phyloP scores from a whole-genome alignment of 2,888 invertebrate genomes.

The Trichacis sp. region DNA sequence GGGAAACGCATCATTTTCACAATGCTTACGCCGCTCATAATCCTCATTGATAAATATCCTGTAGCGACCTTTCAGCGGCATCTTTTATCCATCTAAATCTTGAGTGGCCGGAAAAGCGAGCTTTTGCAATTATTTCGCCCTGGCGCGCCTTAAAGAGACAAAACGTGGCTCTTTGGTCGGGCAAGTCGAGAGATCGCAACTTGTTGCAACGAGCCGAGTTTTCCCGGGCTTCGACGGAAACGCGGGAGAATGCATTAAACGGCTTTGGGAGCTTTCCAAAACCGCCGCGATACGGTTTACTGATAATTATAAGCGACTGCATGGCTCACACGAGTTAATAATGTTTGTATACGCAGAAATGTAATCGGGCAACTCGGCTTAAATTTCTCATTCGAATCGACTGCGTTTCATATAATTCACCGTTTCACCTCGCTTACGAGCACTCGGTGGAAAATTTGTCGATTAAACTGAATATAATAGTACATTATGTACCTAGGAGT shows the following conservation, averaged over 20 bases:
- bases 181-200: neutral
- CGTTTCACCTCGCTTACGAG: no score
- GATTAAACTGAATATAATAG: no score
- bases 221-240: no score
- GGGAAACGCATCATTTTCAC: neutral
- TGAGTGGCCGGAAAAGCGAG: no score
- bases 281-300: neutral
- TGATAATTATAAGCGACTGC: neutral
- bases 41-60: neutral
- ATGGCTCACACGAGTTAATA: neutral
- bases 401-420: no score
- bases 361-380: neutral
- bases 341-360: neutral
- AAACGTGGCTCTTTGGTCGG: neutral
- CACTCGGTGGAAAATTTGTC: no score
- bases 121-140: neutral
- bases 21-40: neutral
- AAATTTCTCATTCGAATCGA: neutral
- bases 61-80: neutral
- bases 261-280: neutral
- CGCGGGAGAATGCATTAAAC: neutral
- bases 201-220: neutral
- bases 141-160: neutral
- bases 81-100: no score
- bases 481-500: no score